Evolutionary conservation across 2,888 invertebrate species (phyloP).

Genomic region (Lithophane leautieri): DNA sequence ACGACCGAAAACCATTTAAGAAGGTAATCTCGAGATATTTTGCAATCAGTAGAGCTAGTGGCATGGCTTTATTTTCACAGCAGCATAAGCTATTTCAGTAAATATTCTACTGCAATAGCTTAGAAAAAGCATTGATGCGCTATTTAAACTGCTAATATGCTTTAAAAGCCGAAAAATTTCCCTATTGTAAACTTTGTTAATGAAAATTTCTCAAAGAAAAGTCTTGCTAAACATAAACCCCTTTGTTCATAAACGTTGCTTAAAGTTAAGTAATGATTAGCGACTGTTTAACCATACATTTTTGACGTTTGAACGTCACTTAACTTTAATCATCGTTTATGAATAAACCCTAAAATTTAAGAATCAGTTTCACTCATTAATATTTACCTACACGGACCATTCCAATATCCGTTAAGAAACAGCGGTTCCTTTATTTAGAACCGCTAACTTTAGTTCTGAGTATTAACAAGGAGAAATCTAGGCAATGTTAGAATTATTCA

Average conservation of each 20-base stretch:
- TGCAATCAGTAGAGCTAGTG: too few species aligned
- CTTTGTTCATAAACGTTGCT: too few species aligned
- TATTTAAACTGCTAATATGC: not conserved
- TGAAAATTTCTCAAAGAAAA: not conserved
- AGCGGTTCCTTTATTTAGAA: not conserved
- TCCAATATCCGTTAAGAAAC: slow-evolving; percentile 1
- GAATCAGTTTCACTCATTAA: not conserved
- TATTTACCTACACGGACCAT: not conserved
- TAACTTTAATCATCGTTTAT: too few species aligned
- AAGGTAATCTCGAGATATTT: too few species aligned
- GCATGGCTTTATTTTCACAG: too few species aligned
- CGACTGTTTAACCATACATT: too few species aligned
- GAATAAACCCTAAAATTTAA: too few species aligned
- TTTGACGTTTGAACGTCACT: too few species aligned
- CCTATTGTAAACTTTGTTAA: not conserved
- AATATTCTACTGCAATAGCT: not conserved
- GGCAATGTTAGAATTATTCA: slow-evolving; percentile 36
- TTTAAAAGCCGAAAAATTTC: not conserved
- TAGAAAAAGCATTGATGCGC: not conserved
- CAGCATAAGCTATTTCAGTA: not conserved
- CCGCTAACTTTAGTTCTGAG: not conserved
- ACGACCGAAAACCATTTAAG: not conserved
- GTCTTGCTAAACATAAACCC: not conserved
- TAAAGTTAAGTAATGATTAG: too few species aligned
- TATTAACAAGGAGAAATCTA: slow-evolving; percentile 35